These are phyloP conservation scores for Puma concolor DNA, from an alignment of 2,113 vertebrate genomes.

Conservation along the genomic window DNA sequence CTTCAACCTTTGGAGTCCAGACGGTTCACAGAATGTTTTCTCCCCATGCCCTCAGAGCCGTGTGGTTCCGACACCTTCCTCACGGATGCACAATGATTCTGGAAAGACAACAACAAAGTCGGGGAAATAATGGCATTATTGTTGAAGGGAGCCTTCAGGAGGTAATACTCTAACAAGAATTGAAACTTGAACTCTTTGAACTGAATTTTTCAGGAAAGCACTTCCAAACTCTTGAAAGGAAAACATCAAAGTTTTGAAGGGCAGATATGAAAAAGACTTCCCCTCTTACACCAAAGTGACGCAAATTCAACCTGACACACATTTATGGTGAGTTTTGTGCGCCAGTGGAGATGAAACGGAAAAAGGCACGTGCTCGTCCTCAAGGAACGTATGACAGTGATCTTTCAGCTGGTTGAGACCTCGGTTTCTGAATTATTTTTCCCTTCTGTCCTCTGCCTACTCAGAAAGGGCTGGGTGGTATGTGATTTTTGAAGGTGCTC, in stretches of 20 bases:
- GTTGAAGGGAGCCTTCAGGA: not conserved
- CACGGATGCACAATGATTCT: not conserved
- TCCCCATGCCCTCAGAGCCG: not conserved
- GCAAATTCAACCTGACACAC: slow-evolving; percentile 52
- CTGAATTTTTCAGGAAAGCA: slow-evolving; percentile 53
- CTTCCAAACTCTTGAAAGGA: slow-evolving; percentile 51
- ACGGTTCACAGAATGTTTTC: not conserved
- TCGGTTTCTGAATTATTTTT: slow-evolving; percentile 23
- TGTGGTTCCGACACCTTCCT: not conserved
- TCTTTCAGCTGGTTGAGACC: slow-evolving; percentile 2
- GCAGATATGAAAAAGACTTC: not conserved
- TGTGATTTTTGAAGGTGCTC: not conserved
- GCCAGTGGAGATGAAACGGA: slow-evolving; percentile 42
- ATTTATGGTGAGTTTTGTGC: not conserved
- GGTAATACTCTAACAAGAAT: slow-evolving; percentile 42
- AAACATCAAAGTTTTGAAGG: slow-evolving; percentile 68
- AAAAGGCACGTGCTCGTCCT: not conserved
- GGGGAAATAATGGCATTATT: slow-evolving; percentile 10
- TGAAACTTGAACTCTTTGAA: slow-evolving; percentile 54
- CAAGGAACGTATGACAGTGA: not conserved
- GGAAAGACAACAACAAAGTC: slow-evolving; percentile 10
- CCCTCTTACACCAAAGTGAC: not conserved
- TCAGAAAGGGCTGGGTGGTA: not conserved
- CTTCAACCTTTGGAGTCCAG: not conserved
- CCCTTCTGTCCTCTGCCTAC: not conserved